Base-by-base conservation (phyloP, 1,140 invertebrate genomes). In the Drosophila repleta region DNA sequence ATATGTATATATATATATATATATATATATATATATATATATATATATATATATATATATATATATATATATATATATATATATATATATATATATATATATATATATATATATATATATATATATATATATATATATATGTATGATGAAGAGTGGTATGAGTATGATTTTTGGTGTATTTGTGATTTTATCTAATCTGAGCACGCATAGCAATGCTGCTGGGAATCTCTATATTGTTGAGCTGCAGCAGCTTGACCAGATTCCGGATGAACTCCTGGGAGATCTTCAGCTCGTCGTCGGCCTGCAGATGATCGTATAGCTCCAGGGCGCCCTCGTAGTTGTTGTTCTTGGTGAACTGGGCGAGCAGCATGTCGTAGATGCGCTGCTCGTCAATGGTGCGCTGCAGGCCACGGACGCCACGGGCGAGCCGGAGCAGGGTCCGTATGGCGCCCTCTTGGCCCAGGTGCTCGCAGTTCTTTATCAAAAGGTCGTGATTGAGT, bases 281-380 rank as follows among this genome's bases (percentile, higher is more conserved):
- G 7, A 92, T 62, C 53, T 91, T 91, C 3, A 90, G 53, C 41
- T 91, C 79, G 55, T 92, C 88, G 46, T 92, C 90, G 7, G 74
- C 76, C 24, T 91, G 65, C 60, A 94, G 85, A 18, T 87, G 67
- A 10, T 92, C 79, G 41, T 77, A 92, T 10, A 93, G 76, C 41
- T 82, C 68, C 1, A 92, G 24, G 0, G 92, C 92, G 4, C 76
- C 70, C 48, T 92, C 62, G 62, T 71, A 90, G 70, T 93, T 88
- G 56, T 91, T 91, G 15, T 48, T 66, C 84, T 92, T 90, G 90
- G 91, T 68, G 56, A 93, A 93, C 51, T 91, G 81, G 11, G 79
- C 67, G 64, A 94, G 75, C 6, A 93, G 79, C 68, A 81, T 78
- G 17, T 92, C 75, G 52, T 93, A 93, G 17, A 94, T 81, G 15